Conservation (phyloP, 1,140 invertebrate species). For the Temnothorax longispinosus region DNA sequence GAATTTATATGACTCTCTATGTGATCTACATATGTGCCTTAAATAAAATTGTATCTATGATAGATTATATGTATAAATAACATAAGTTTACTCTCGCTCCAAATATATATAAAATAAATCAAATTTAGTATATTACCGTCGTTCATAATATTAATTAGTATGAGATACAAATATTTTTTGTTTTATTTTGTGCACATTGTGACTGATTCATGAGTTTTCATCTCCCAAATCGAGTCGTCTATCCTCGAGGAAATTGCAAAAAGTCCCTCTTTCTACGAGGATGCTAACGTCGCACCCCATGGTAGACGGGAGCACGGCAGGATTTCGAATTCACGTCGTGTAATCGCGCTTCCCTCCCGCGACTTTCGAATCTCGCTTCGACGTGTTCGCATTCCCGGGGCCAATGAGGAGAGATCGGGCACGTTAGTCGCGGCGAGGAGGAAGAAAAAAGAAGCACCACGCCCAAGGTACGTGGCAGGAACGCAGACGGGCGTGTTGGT, state of each 20-base stretch:
- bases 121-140: not conserved
- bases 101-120: not conserved
- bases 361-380: slow-evolving; percentile 77
- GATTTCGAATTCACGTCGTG: slow-evolving; percentile 71
- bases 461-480: slow-evolving; percentile 79
- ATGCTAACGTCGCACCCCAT: not conserved
- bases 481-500: slow-evolving; percentile 70
- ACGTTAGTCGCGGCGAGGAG: slow-evolving; percentile 69
- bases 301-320: not conserved
- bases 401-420: slow-evolving; percentile 76
- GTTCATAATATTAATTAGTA: not conserved
- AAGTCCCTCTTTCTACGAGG: not conserved
- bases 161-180: not conserved
- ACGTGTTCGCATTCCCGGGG: slow-evolving; percentile 76
- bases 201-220: not conserved
- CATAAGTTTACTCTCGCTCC: not conserved
- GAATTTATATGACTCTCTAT: not conserved
- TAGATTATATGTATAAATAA: not conserved
- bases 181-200: not conserved
- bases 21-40: not conserved
- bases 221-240: not conserved
- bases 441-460: slow-evolving; percentile 79
- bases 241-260: not conserved
- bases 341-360: slow-evolving; percentile 61
- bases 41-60: not conserved